phyloP scores from a whole-genome alignment of 2,113 vertebrate species.

The Microtus montanus region DNA sequence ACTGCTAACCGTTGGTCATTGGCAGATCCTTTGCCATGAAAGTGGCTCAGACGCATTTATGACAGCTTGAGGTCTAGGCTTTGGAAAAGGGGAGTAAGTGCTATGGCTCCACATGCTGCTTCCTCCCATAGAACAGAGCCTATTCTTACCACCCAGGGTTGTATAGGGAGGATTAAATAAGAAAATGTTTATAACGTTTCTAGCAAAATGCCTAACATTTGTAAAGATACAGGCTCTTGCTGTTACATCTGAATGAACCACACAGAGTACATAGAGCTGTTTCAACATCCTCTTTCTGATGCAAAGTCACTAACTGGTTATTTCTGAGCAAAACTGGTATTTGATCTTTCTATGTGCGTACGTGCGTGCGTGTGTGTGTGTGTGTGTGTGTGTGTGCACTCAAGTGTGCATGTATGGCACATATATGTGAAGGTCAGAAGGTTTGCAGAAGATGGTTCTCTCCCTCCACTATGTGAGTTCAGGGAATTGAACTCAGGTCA shows the following conservation, averaged over 20 bases:
- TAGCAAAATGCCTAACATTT: slow-evolving; percentile 3
- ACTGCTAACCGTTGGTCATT: not conserved
- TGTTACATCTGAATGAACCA: not conserved
- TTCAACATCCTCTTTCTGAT: slow-evolving; percentile 23
- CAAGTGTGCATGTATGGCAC: no score
- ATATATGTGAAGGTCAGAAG: not conserved
- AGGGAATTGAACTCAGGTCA: not conserved
- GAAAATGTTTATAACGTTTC: not conserved
- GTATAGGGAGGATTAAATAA: not conserved
- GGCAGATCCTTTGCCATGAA: slow-evolving; percentile 2
- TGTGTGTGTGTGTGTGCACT: not conserved
- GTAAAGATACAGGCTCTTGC: not conserved
- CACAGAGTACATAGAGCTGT: not conserved
- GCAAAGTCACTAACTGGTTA: slow-evolving; percentile 29
- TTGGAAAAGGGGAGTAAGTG: not conserved
- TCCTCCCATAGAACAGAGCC: not conserved
- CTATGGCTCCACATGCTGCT: not conserved
- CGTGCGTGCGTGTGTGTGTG: no score
- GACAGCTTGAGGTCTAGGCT: not conserved
- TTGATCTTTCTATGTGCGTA: not conserved
- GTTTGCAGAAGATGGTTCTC: not conserved
- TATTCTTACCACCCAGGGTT: not conserved
- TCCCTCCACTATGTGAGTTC: not conserved
- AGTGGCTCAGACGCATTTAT: not conserved
- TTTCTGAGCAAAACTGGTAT: slow-evolving; percentile 14